Evolutionary conservation across 1,140 invertebrate genomes (phyloP).

Genomic region (Drosophila pectinifera): DNA sequence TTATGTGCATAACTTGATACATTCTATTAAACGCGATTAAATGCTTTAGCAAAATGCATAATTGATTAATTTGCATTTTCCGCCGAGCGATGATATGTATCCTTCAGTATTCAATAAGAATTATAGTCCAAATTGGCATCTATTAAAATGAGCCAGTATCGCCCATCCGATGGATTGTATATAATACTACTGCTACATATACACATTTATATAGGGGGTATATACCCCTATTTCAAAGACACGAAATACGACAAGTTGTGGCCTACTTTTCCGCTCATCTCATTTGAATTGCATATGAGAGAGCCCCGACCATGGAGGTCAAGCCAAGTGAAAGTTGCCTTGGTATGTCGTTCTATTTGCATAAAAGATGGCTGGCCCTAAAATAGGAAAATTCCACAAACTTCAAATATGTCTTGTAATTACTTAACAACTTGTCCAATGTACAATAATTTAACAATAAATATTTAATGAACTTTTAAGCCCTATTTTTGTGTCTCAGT

Average conservation of each 20-base stretch:
- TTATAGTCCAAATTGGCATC: slow-evolving; percentile 21
- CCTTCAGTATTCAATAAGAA: slow-evolving; percentile 26
- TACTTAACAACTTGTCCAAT: neutral
- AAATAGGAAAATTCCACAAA: neutral
- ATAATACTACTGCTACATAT: too few relatives aligned
- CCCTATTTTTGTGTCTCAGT: too few relatives aligned
- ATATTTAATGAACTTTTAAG: too few relatives aligned
- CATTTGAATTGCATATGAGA: slow-evolving; percentile 45
- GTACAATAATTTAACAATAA: neutral
- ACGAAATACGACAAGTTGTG: slow-evolving; percentile 8
- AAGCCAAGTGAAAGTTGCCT: slow-evolving; percentile 13
- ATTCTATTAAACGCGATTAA: slow-evolving; percentile 56
- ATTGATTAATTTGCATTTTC: slow-evolving; percentile 62
- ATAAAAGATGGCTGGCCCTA: neutral
- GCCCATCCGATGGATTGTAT: neutral
- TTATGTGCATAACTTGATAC: slow-evolving; percentile 68
- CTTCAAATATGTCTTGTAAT: neutral
- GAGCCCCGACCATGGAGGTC: slow-evolving; percentile 18
- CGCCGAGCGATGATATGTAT: slow-evolving; percentile 16
- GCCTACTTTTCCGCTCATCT: slow-evolving; percentile 24
- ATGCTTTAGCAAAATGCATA: slow-evolving; percentile 56
- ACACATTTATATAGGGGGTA: neutral
- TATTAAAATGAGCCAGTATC: slow-evolving; percentile 42
- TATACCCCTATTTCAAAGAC: neutral
- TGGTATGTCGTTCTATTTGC: slow-evolving; percentile 6